These are phyloP conservation scores for Leucoptera coffeella DNA, from an alignment of 2,888 invertebrate genomes.

Conservation along the genomic window DNA sequence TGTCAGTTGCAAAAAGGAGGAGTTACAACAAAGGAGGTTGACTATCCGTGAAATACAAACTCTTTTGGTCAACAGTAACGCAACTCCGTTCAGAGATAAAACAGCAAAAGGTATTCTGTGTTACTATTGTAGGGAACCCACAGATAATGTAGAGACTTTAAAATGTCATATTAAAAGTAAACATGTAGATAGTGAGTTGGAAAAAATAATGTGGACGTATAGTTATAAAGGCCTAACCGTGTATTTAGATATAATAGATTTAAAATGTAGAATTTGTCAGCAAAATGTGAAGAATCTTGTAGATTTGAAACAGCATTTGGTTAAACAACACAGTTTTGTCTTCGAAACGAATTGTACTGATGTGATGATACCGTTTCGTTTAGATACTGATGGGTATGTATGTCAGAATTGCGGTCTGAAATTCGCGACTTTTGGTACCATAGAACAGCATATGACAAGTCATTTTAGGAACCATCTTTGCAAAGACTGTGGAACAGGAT, in stretches of 20 bases:
- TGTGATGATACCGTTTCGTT: not conserved
- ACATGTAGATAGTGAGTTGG: not conserved
- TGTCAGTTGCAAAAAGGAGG: too few relatives aligned
- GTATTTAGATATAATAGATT: not conserved
- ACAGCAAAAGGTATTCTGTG: not conserved
- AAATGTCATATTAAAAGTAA: not conserved
- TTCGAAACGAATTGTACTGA: not conserved
- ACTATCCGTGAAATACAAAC: too few relatives aligned
- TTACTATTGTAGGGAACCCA: not conserved
- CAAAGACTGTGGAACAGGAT: conserved; percentile 38
- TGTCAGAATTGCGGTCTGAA: not conserved
- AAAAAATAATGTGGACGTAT: not conserved
- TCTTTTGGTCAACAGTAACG: not conserved
- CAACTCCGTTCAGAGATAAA: not conserved
- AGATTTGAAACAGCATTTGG: not conserved
- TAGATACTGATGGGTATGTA: not conserved
- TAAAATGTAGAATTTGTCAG: not conserved
- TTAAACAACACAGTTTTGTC: not conserved
- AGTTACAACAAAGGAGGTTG: too few relatives aligned
- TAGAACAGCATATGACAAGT: conserved; percentile 17
- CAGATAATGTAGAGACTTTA: not conserved
- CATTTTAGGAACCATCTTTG: conserved; percentile 38
- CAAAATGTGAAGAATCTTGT: not conserved
- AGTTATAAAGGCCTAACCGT: not conserved
- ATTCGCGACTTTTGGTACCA: conserved; percentile 1